Percentiles rank a stretch among this genome's conserved stretches.
Evolutionary conservation across 1,140 invertebrate genomes (phyloP).

Genomic region (Danaus plexippus): DNA sequence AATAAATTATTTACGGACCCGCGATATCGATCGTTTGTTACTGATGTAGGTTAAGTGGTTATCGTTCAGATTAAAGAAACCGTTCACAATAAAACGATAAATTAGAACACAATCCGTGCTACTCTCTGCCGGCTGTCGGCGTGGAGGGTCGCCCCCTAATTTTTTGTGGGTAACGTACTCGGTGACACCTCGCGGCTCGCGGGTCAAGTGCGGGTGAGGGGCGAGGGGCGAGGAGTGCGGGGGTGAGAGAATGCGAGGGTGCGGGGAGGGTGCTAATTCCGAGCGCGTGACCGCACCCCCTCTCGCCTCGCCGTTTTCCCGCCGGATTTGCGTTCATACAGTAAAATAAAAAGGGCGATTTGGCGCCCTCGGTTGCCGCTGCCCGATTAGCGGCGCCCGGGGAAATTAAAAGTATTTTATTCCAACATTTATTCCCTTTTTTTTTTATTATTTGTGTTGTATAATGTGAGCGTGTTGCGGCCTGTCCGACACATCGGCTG

Average conservation of each 20-base stretch:
- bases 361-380: constrained; percentile 61
- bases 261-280: constrained; percentile 47
- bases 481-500: constrained; percentile 28
- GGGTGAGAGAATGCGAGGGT: too few species aligned
- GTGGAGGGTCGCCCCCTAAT: constrained; percentile 28
- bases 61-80: constrained; percentile 42
- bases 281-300: constrained; percentile 53
- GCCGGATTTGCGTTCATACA: constrained; percentile 68
- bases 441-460: constrained; percentile 47
- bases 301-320: constrained; percentile 48
- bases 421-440: constrained; percentile 67
- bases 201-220: constrained; percentile 55
- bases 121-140: constrained; percentile 24
- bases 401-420: constrained; percentile 72
- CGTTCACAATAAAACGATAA: constrained; percentile 59
- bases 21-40: background rate
- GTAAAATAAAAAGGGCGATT: constrained; percentile 70
- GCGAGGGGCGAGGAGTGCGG: constrained; percentile 19
- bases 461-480: constrained; percentile 43
- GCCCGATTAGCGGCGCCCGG: constrained; percentile 67
- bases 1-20: constrained; percentile 2
- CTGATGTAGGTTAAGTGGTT: constrained; percentile 22
- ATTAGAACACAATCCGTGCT: constrained; percentile 57
- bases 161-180: constrained; percentile 60
- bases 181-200: constrained; percentile 49